A percentile compares a stretch with the other conserved stretches of the same genome.
Conservation (phyloP, 1,140 invertebrate genomes). For the Caenorhabditis latens region DNA sequence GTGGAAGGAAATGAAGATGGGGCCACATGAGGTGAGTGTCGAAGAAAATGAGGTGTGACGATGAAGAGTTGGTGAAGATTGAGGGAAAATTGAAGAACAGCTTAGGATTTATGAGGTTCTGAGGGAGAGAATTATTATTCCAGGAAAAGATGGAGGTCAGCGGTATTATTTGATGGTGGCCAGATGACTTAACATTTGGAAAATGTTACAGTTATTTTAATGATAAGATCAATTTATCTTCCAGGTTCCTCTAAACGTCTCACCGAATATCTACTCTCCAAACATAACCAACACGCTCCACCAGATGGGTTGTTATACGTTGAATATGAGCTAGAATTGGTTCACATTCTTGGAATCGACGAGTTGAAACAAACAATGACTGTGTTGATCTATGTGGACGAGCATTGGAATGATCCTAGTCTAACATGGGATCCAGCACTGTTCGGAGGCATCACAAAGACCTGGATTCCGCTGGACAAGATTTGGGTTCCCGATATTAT, state of each 20-base stretch:
- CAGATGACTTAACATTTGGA: too few species aligned
- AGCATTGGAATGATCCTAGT: constrained; percentile 77
- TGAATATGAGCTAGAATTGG: constrained; percentile 72
- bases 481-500: constrained; percentile 78
- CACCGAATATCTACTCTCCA: constrained; percentile 63
- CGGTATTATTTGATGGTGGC: too few species aligned
- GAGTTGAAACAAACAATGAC: constrained; percentile 76
- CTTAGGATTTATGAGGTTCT: too few species aligned
- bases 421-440: constrained; percentile 74
- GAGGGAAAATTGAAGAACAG: too few species aligned
- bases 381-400: constrained; percentile 73
- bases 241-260: constrained; percentile 68
- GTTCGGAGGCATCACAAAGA: constrained; percentile 74
- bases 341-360: constrained; percentile 74
- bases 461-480: constrained; percentile 74
- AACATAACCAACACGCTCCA: constrained; percentile 70
- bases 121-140: too few species aligned
- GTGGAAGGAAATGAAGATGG: too few species aligned
- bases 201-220: too few species aligned
- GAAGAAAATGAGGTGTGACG: not conserved
- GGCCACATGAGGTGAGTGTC: too few species aligned
- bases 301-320: constrained; percentile 73
- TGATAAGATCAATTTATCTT: not conserved
- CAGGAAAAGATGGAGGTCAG: too few species aligned
- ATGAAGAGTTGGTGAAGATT: not conserved